Conservation (phyloP, 2,888 invertebrate species). For the Strigamia crassipes region DNA sequence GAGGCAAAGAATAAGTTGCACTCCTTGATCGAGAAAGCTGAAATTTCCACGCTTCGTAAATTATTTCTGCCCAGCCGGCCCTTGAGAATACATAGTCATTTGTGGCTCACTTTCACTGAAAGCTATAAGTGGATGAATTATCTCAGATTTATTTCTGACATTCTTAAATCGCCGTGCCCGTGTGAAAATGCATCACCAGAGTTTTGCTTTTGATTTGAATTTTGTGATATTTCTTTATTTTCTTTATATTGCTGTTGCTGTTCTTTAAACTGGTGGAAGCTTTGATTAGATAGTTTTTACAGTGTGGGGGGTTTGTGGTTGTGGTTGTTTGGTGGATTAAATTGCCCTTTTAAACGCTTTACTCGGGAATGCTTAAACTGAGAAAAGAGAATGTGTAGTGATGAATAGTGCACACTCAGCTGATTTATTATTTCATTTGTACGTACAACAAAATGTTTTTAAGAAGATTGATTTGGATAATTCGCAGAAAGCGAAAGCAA, state of each 20-base stretch:
- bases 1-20: not conserved
- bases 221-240: not conserved
- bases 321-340: conserved; percentile 15
- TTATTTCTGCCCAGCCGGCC: not conserved
- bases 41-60: not conserved
- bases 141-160: not conserved
- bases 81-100: not conserved
- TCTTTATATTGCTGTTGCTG: not conserved
- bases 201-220: not conserved
- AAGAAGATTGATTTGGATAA: conserved; percentile 1
- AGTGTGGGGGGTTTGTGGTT: not conserved
- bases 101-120: not conserved
- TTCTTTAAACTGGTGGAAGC: no score
- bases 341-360: not conserved
- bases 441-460: not conserved
- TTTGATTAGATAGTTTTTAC: no score
- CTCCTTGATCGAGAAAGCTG: not conserved
- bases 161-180: not conserved
- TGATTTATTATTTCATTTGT: conserved; percentile 16
- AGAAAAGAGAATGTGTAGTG: not conserved
- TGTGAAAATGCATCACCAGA: not conserved
- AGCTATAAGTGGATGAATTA: not conserved
- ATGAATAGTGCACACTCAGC: not conserved
- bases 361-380: not conserved
- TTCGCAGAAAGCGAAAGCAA: not conserved